These are phyloP conservation scores for Tipula helvola DNA, from an alignment of 2,888 invertebrate species.

Conservation along the genomic window DNA sequence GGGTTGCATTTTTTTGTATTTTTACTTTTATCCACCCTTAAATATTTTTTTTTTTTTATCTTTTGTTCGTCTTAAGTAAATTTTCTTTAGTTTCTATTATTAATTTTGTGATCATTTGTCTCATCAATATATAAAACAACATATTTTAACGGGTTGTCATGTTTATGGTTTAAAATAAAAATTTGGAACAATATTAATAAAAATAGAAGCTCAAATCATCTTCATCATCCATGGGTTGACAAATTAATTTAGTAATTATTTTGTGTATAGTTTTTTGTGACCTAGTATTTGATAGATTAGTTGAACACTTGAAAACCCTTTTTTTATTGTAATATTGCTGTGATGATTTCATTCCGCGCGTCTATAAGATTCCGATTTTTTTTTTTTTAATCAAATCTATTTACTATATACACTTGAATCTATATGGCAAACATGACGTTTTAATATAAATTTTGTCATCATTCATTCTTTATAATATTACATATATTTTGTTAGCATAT, in stretches of 20 bases:
- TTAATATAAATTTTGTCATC: neutral
- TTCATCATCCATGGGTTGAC: neutral
- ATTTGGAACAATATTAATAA: neutral
- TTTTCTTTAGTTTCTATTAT: neutral
- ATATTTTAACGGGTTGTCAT: neutral
- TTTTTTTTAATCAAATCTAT: neutral
- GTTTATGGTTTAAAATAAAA: neutral
- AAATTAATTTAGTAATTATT: slow-evolving; percentile 4
- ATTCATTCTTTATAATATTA: neutral
- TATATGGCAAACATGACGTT: neutral
- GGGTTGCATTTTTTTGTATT: neutral
- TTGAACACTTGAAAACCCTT: neutral
- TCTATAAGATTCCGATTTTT: neutral
- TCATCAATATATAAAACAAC: neutral
- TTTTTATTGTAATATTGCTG: neutral
- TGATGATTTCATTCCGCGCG: neutral
- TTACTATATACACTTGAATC: neutral
- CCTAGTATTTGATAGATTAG: neutral
- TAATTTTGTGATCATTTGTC: neutral
- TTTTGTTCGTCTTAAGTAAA: neutral
- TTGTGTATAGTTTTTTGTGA: neutral
- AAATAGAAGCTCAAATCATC: neutral
- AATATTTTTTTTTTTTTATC: neutral
- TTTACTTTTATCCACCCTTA: neutral
- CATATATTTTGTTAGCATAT: neutral